These are phyloP conservation scores for Drosophila virilis DNA, from an alignment of 1,140 invertebrate species.

Conservation along the genomic window DNA sequence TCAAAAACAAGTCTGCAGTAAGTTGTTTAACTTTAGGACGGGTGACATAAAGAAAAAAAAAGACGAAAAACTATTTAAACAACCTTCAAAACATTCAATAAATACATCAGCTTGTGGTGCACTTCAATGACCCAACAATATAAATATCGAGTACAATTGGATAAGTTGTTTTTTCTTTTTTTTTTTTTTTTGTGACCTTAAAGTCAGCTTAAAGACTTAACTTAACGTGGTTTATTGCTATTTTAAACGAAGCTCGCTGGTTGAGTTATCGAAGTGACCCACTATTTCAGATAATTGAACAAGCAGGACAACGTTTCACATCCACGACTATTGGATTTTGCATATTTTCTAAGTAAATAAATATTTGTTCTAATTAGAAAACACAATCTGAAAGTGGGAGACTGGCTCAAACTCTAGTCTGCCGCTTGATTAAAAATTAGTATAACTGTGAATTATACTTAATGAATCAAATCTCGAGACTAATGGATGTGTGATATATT, in stretches of 20 bases:
- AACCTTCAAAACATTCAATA: constrained; percentile 7
- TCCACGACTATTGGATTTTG: not conserved
- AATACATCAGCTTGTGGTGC: constrained; percentile 1
- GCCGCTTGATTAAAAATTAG: too few relatives aligned
- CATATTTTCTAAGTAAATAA: too few relatives aligned
- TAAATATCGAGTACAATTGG: constrained; percentile 8
- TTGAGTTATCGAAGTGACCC: constrained; percentile 1
- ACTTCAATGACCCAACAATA: not conserved
- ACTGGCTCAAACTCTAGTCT: too few relatives aligned
- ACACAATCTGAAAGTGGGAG: too few relatives aligned
- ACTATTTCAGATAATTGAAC: not conserved
- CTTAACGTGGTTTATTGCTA: not conserved
- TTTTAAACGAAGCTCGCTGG: not conserved
- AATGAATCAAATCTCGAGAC: too few relatives aligned
- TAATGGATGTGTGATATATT: too few relatives aligned
- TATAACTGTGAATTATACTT: too few relatives aligned
- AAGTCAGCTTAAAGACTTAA: constrained; percentile 3
- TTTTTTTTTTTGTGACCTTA: constrained; percentile 5
- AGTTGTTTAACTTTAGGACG: constrained; percentile 6
- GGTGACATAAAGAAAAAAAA: not conserved
- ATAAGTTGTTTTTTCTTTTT: not conserved
- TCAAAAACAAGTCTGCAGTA: constrained; percentile 3
- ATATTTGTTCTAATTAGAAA: too few relatives aligned
- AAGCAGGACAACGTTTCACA: not conserved
- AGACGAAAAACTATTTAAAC: constrained; percentile 1